Conservation (phyloP, 2,888 invertebrate genomes). For the Agrochola macilenta region DNA sequence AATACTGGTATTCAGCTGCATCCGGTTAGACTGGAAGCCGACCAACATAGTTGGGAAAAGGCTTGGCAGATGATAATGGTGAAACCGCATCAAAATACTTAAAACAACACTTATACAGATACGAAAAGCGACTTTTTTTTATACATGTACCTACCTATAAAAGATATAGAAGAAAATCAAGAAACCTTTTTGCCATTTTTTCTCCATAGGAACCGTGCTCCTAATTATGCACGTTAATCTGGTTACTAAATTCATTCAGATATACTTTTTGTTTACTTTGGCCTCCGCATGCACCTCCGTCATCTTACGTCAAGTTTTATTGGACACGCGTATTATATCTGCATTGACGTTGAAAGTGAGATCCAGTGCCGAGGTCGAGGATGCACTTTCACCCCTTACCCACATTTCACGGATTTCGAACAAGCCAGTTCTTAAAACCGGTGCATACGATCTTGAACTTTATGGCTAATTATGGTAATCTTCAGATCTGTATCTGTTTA, state of each 20-base stretch:
- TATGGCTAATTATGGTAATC: conserved; percentile 35
- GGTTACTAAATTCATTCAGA: background rate
- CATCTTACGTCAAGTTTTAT: background rate
- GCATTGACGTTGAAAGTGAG: conserved; percentile 56
- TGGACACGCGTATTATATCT: conserved; percentile 12
- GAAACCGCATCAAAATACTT: background rate
- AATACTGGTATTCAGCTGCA: too few species aligned
- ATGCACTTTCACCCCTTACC: conserved; percentile 69
- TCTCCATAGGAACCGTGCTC: background rate
- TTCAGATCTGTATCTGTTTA: background rate
- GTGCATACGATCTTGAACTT: conserved; percentile 59
- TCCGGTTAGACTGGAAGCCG: too few species aligned
- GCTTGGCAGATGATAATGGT: background rate
- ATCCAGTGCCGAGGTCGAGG: conserved; percentile 41
- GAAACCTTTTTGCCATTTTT: background rate
- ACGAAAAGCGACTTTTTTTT: background rate
- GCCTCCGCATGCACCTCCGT: background rate
- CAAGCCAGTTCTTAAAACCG: conserved; percentile 42
- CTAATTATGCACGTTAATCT: background rate
- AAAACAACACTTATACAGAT: background rate
- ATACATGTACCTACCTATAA: background rate
- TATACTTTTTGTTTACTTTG: background rate
- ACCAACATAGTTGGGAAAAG: too few species aligned
- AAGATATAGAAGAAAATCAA: background rate
- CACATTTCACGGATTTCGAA: conserved; percentile 55